These are phyloP conservation scores for Leptoteleia sp. DNA, from an alignment of 1,140 invertebrate species.

Conservation along the genomic window DNA sequence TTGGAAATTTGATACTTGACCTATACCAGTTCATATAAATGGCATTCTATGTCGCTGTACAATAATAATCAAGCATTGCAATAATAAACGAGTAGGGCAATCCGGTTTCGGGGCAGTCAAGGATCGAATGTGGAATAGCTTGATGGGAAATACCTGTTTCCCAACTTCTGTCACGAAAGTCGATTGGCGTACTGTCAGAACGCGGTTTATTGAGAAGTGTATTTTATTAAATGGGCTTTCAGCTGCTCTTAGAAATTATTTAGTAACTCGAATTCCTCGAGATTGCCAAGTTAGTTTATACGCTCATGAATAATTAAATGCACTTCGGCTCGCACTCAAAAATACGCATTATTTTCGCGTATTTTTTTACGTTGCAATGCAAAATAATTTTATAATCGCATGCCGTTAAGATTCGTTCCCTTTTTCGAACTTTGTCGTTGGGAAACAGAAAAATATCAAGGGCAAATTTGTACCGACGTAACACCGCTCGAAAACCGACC, in stretches of 20 bases:
- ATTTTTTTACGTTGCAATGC: no score
- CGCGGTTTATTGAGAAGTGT: conserved; percentile 66
- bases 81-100: conserved; percentile 63
- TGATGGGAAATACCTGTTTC: conserved; percentile 79
- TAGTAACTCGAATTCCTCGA: conserved; percentile 54
- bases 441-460: conserved; percentile 11
- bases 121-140: conserved; percentile 65
- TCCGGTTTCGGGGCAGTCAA: conserved; percentile 50
- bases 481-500: conserved; percentile 11
- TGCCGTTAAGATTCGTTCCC: conserved; percentile 34
- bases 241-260: conserved; percentile 67
- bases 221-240: conserved; percentile 71
- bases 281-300: conserved; percentile 57
- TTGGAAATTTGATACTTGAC: conserved; percentile 56
- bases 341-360: conserved; percentile 46
- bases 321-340: conserved; percentile 6
- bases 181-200: conserved; percentile 74
- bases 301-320: conserved; percentile 42
- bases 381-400: conserved; percentile 53
- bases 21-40: conserved; percentile 55
- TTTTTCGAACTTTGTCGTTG: conserved; percentile 20
- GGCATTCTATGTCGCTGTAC: conserved; percentile 49
- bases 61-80: conserved; percentile 66
- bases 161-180: conserved; percentile 72
- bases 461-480: conserved; percentile 43